phyloP scores from a whole-genome alignment of 2,113 vertebrate genomes.

The Ctenodactylus gundi region DNA sequence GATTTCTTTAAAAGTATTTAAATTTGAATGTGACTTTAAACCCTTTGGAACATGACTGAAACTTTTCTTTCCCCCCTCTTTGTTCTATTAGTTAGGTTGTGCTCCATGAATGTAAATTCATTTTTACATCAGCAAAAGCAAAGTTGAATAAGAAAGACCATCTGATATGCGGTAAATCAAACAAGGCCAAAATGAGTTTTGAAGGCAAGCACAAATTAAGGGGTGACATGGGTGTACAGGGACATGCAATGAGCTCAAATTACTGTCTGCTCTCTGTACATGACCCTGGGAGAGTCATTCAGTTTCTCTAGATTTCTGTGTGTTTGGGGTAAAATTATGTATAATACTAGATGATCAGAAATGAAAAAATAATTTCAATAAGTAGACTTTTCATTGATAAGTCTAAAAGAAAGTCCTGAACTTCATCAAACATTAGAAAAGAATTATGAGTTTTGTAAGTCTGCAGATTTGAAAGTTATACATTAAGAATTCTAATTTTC shows the following conservation, averaged over 20 bases:
- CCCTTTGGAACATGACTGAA: neutral
- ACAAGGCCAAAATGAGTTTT: conserved; percentile 61
- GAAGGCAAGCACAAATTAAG: conserved; percentile 55
- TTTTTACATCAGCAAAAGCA: conserved; percentile 58
- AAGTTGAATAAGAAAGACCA: conserved; percentile 63
- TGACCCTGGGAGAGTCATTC: conserved; percentile 10
- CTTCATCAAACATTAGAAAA: neutral
- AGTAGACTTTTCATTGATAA: neutral
- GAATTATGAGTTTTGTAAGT: neutral
- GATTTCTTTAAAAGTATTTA: conserved; percentile 28
- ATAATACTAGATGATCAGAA: neutral
- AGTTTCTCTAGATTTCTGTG: neutral
- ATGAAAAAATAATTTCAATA: neutral
- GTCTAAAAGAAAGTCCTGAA: neutral
- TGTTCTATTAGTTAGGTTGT: conserved; percentile 4
- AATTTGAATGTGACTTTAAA: neutral
- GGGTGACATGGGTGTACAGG: neutral
- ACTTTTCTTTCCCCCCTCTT: neutral
- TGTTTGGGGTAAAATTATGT: neutral
- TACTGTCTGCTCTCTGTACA: rapidly evolving
- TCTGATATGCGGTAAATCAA: conserved; percentile 67
- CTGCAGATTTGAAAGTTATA: neutral
- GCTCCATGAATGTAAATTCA: conserved; percentile 59
- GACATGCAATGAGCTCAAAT: neutral
- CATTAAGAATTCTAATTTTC: neutral